Evolutionary conservation across 2,888 invertebrate genomes (phyloP), one percentile per base, ranked within the genome.

Genomic region (Blastobasis adustella): DNA sequence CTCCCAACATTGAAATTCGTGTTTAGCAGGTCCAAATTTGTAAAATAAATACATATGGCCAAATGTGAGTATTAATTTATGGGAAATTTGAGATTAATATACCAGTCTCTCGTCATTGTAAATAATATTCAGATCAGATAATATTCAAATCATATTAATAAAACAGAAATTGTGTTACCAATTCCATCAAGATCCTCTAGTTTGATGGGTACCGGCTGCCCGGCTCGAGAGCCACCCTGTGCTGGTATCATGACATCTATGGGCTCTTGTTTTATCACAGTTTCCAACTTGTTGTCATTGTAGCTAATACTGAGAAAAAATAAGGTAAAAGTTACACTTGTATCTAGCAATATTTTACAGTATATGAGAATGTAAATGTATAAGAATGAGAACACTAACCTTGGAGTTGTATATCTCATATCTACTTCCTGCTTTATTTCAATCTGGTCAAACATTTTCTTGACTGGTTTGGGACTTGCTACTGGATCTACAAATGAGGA

Each of bases 121-220:
- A 23, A 23, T 23, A 23, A 23, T 23, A 23, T 23, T 23, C 23
- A n/a, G n/a, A n/a, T n/a, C n/a, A n/a, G n/a, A n/a, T n/a, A n/a
- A n/a, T n/a, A n/a, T n/a, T n/a, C n/a, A n/a, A n/a, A n/a, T n/a
- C n/a, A n/a, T n/a, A n/a, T n/a, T n/a, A n/a, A n/a, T n/a, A 23
- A 23, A 23, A 23, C 23, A 23, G 23, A 23, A 23, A 23, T 23
- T 23, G 3, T 4, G 43, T 74, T 68, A 87, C 88, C 87, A 66
- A 88, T 86, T 58, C 87, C 88, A 77, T 88, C 88, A 49, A 88
- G 72, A 66, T 88, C 88, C 67, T 88, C 88, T 50, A 88, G 63
- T 61, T 87, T 87, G 51, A 88, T 86, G 45, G 88, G 87, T 50
- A 86, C 80, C 8, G 84, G 82, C 59, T 83, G 82, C 51, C 69